Percentiles rank a stretch among this genome's conserved stretches.
Conservation (phyloP, 2,113 vertebrate genomes). For the Cyanoderma ruficeps region DNA sequence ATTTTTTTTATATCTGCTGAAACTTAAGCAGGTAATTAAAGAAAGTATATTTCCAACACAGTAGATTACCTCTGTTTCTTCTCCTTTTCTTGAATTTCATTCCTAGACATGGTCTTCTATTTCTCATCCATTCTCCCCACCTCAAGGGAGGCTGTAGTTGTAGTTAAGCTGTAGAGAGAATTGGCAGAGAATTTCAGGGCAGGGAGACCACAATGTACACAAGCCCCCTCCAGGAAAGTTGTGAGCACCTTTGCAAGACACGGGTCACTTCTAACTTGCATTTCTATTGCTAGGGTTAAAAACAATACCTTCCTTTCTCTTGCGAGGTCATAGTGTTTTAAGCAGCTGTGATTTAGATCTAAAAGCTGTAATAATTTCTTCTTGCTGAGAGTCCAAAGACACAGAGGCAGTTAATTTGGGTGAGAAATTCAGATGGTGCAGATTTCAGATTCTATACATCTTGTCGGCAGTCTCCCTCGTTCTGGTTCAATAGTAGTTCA, state of each 20-base stretch:
- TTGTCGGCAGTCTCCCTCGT: neutral
- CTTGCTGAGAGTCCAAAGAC: neutral
- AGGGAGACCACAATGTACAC: neutral
- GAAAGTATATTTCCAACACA: neutral
- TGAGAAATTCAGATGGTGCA: neutral
- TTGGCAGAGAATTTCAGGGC: neutral
- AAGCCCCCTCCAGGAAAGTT: neutral
- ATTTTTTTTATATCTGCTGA: neutral
- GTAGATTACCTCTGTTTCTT: neutral
- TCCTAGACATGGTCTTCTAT: neutral
- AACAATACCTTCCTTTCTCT: neutral
- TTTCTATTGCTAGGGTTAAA: neutral
- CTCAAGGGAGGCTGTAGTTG: neutral
- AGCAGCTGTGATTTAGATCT: neutral
- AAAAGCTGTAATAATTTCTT: constrained; percentile 8
- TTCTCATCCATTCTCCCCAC: neutral
- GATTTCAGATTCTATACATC: neutral
- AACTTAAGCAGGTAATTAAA: neutral
- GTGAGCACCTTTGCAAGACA: neutral
- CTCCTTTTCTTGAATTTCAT: neutral
- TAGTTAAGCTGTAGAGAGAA: neutral
- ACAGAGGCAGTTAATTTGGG: neutral
- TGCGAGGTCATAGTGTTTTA: neutral
- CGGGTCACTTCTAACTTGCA: neutral
- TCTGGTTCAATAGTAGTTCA: neutral